Evolutionary conservation across 37 sponge, comb jelly and placozoan species (phyloP), one percentile per base, ranked within the genome.

Genomic region (Halichondria panicea): DNA sequence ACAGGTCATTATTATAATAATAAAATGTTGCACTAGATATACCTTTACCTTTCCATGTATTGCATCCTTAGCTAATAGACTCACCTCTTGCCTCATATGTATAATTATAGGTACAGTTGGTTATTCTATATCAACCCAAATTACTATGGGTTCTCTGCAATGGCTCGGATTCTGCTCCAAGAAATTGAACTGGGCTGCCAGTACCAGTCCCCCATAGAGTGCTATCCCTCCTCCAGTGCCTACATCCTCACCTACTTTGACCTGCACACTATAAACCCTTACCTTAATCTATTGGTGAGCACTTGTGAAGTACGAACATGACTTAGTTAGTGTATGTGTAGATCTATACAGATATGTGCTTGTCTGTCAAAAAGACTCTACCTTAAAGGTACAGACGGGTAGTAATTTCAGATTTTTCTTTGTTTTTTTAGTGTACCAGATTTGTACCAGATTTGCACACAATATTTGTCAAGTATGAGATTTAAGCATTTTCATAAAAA

Each of bases 71-170:
- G n/a, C n/a, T n/a, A n/a, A n/a, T n/a, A n/a, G n/a, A n/a, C n/a
- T n/a, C n/a, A n/a, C n/a, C n/a, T n/a, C n/a, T n/a, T n/a, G n/a
- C n/a, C n/a, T n/a, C n/a, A n/a, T 40, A 34, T 66, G 34, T 40
- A 66, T 66, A 35, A n/a, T 36, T 34, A 40, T 66, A 89, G 90
- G 81, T 89, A 84, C 48, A 1, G 40, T 3, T 92, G 88, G 88
- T 52, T 92, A 30, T 84, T 80, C 73, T 87, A 82, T 57, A 79
- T 92, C 59, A 87, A 92, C 63, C 93, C 93, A 0, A 85, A 88
- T 52, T 93, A 68, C 67, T 93, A 81, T 81, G 93, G 89, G 0
- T 93, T 87, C 57, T 85, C 89, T 12, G 79, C 89, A 15, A 57
- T 58, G 0, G 65, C 76, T 0, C 33, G 56, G 5, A 44, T 87